Conservation (phyloP, 2,797 vertebrate genomes). For the Notolepis coatsorum region DNA sequence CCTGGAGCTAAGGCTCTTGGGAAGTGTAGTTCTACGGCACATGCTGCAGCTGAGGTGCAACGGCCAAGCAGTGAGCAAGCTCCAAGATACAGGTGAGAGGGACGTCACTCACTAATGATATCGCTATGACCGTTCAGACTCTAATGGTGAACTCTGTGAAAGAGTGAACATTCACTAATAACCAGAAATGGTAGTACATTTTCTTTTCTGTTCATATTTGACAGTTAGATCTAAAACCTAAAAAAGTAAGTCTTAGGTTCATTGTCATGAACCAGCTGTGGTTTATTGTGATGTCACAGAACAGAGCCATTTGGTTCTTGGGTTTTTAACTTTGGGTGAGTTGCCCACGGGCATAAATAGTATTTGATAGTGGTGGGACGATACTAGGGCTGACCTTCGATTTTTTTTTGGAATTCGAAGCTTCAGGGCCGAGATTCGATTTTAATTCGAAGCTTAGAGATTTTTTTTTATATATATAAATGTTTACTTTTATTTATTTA, state of each 20-base stretch:
- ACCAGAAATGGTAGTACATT: background rate
- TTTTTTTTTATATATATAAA: too few species aligned
- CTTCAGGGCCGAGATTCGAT: too few species aligned
- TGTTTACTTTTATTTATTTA: too few species aligned
- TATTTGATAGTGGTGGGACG: too few species aligned
- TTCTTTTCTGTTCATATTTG: background rate
- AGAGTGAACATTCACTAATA: background rate
- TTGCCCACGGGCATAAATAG: background rate
- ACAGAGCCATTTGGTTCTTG: background rate
- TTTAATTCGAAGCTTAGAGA: too few species aligned
- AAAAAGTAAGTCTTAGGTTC: background rate
- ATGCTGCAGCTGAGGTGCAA: conserved; percentile 93
- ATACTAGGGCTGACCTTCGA: too few species aligned
- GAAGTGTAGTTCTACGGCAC: conserved; percentile 89
- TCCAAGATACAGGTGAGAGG: conserved; percentile 87
- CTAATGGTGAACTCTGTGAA: background rate
- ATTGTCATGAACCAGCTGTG: too few species aligned
- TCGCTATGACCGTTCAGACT: too few species aligned
- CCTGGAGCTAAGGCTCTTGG: conserved; percentile 77
- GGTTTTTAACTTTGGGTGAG: background rate
- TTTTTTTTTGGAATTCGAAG: too few species aligned
- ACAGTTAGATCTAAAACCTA: background rate
- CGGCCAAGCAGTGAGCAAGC: conserved; percentile 86
- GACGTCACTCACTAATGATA: too few species aligned
- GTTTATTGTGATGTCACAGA: background rate